phyloP scores from a whole-genome alignment of 2,113 vertebrate species.

The Haemorhous mexicanus region DNA sequence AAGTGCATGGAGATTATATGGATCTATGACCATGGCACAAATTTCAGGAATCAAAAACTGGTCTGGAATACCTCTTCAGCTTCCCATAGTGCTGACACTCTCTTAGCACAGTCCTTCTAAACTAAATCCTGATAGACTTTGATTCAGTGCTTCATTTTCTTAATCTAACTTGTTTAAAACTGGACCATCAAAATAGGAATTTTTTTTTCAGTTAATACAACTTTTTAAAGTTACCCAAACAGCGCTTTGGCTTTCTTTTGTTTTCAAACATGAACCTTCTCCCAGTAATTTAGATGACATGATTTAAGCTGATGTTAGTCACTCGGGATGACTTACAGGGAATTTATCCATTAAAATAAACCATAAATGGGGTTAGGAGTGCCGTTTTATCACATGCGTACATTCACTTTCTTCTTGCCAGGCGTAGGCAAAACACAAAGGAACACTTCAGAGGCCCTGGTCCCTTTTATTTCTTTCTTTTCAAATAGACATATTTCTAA shows the following conservation, averaged over 20 bases:
- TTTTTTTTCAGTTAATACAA: not conserved
- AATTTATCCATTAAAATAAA: slow-evolving; percentile 6
- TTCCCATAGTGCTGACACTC: not conserved
- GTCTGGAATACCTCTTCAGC: not conserved
- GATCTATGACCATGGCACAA: not conserved
- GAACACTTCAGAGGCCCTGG: slow-evolving; percentile 26
- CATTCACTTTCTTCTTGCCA: slow-evolving; percentile 28
- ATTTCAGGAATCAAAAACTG: not conserved
- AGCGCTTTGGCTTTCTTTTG: not conserved
- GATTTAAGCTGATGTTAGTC: slow-evolving; percentile 39
- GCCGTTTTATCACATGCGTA: not conserved
- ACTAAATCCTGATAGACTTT: not conserved
- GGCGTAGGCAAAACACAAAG: not conserved
- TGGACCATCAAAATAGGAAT: not conserved
- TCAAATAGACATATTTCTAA: slow-evolving; percentile 26
- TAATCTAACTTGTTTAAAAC: not conserved
- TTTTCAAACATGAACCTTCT: slow-evolving; percentile 20
- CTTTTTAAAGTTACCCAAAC: not conserved
- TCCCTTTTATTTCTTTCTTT: not conserved
- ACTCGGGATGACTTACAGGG: slow-evolving; percentile 8
- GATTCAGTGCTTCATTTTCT: not conserved
- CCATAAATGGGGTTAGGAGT: slow-evolving; percentile 15
- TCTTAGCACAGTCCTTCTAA: not conserved
- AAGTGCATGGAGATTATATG: not conserved
- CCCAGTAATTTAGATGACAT: slow-evolving; percentile 16